These are phyloP conservation scores for Psettodes erumei DNA, from an alignment of 2,113 vertebrate genomes.

Conservation along the genomic window DNA sequence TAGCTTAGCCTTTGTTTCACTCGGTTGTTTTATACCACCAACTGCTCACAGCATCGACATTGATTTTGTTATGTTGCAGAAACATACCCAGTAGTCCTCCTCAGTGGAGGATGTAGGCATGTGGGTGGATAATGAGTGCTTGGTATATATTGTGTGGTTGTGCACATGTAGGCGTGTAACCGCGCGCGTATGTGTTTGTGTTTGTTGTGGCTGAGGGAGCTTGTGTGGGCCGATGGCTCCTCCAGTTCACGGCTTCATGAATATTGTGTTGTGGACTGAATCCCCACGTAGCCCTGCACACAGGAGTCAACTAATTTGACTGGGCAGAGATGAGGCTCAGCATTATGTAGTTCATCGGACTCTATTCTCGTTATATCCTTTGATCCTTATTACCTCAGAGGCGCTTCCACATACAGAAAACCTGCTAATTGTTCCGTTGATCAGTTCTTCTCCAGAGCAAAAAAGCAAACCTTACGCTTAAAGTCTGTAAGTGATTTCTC, in stretches of 20 bases:
- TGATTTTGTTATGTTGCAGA: constrained; percentile 70
- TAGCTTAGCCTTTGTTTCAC: constrained; percentile 63
- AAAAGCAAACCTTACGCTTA: constrained; percentile 6
- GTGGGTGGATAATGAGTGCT: constrained; percentile 75
- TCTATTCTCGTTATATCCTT: constrained; percentile 47
- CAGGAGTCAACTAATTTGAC: constrained; percentile 65
- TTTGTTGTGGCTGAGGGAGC: constrained; percentile 61
- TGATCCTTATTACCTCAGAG: constrained; percentile 60
- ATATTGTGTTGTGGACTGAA: constrained; percentile 69
- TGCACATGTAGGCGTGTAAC: constrained; percentile 53
- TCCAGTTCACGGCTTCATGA: constrained; percentile 73
- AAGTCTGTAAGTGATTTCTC: constrained; percentile 13
- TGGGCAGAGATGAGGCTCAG: constrained; percentile 47
- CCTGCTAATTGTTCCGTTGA: constrained; percentile 57
- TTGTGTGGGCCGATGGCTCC: constrained; percentile 68
- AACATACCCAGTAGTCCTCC: constrained; percentile 60
- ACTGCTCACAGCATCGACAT: constrained; percentile 56
- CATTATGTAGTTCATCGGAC: constrained; percentile 52
- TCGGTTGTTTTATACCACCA: constrained; percentile 56
- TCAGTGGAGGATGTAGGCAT: constrained; percentile 62
- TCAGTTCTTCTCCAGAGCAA: constrained; percentile 20
- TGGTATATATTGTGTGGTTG: constrained; percentile 61
- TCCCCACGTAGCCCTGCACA: constrained; percentile 46
- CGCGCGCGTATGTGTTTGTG: too few relatives aligned
- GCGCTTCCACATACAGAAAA: constrained; percentile 23